Conservation (phyloP, 2,888 invertebrate genomes). For the Acanthosepion esculentum region DNA sequence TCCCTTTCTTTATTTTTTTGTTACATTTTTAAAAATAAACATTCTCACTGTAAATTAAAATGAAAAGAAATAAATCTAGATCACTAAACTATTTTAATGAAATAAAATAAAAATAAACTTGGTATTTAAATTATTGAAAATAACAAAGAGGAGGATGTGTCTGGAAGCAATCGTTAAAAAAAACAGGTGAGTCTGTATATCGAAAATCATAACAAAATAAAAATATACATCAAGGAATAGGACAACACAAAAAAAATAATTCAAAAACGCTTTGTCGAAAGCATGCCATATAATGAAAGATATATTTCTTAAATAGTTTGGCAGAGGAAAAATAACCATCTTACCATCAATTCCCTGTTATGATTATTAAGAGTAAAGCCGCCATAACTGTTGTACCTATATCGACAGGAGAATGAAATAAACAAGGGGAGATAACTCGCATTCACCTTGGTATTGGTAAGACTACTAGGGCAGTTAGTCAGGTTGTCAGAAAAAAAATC, state of each 20-base stretch:
- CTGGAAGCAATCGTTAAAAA: neutral
- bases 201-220: neutral
- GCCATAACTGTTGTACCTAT: constrained; percentile 41
- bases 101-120: neutral
- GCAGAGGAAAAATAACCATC: neutral
- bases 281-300: neutral
- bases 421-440: constrained; percentile 33
- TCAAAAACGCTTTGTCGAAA: neutral
- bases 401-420: constrained; percentile 34
- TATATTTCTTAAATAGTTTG: neutral
- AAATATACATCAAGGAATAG: neutral
- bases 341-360: neutral
- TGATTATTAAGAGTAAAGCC: neutral
- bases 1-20: too few relatives aligned
- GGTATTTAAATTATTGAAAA: neutral
- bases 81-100: too few relatives aligned
- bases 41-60: too few relatives aligned
- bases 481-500: too few relatives aligned
- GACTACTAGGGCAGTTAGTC: too few relatives aligned
- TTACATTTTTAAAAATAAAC: too few relatives aligned
- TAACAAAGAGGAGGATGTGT: neutral
- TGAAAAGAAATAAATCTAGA: too few relatives aligned
- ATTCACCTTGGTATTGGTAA: neutral
- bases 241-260: neutral
- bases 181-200: neutral